phyloP scores from a whole-genome alignment of 2,888 invertebrate genomes.

The Leucoptera coffeella region DNA sequence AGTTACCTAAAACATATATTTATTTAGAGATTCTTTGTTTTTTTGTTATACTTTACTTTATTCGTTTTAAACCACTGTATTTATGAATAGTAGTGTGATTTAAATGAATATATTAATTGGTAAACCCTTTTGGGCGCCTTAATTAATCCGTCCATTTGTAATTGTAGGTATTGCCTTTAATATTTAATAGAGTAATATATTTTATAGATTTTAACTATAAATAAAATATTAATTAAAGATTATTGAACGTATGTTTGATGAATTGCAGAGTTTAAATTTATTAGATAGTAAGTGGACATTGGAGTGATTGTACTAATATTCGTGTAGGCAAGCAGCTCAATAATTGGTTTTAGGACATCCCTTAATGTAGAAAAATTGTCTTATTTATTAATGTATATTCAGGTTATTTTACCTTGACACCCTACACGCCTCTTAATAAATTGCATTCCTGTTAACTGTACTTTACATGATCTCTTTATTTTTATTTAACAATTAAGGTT shows the following conservation, averaged over 20 bases:
- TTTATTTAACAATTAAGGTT: no score
- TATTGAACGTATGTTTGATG: slow-evolving; percentile 32
- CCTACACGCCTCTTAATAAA: no score
- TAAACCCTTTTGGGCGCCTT: slow-evolving; percentile 48
- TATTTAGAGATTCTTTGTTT: slow-evolving; percentile 37
- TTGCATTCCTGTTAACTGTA: no score
- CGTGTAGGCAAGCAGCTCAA: no score
- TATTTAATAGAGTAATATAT: slow-evolving; percentile 54
- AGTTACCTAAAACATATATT: slow-evolving; percentile 48
- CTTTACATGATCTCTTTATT: no score
- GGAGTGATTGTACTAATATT: no score
- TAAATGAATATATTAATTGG: slow-evolving; percentile 33
- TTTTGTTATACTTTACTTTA: slow-evolving; percentile 10
- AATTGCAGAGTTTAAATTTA: slow-evolving; percentile 34
- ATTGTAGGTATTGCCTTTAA: slow-evolving; percentile 53
- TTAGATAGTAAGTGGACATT: neutral
- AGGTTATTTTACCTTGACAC: no score
- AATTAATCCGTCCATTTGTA: slow-evolving; percentile 52
- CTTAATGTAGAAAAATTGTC: no score
- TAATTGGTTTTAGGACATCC: no score
- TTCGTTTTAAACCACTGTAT: neutral
- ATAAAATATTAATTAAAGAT: slow-evolving; percentile 29
- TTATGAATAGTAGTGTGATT: neutral
- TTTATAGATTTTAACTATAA: slow-evolving; percentile 38
- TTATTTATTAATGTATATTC: no score